Evolutionary conservation across 2,797 vertebrate genomes (phyloP).

Genomic region (Peromyscus eremicus): DNA sequence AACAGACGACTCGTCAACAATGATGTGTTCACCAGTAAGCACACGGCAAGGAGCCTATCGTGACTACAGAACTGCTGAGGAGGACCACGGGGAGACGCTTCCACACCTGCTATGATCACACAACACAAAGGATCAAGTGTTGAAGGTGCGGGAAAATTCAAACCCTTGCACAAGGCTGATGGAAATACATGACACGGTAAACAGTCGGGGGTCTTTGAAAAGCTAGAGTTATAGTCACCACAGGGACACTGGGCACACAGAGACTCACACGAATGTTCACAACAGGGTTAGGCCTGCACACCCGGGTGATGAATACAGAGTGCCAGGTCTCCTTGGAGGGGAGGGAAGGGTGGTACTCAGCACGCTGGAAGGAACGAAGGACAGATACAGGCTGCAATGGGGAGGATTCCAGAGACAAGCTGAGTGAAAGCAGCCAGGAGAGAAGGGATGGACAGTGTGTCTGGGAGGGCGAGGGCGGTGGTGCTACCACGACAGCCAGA

Average conservation of each 20-base stretch:
- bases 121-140: background rate
- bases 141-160: background rate
- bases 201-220: background rate
- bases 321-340: background rate
- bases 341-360: background rate
- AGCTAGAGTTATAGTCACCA: background rate
- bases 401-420: background rate
- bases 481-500: background rate
- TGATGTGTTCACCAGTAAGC: background rate
- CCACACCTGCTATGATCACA: background rate
- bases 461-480: background rate
- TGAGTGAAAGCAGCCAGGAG: background rate
- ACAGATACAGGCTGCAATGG: background rate
- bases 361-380: background rate
- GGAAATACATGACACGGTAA: background rate
- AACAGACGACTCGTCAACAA: background rate
- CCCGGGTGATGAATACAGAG: background rate
- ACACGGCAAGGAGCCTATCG: background rate
- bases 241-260: background rate
- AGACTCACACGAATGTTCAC: no score
- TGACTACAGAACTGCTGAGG: background rate
- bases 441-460: background rate
- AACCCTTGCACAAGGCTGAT: background rate
- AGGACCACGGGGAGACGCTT: background rate
- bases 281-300: background rate